Conservation (phyloP, 30 jellyfish, hydroid and myxozoan genomes). For the Aurelia sp. region DNA sequence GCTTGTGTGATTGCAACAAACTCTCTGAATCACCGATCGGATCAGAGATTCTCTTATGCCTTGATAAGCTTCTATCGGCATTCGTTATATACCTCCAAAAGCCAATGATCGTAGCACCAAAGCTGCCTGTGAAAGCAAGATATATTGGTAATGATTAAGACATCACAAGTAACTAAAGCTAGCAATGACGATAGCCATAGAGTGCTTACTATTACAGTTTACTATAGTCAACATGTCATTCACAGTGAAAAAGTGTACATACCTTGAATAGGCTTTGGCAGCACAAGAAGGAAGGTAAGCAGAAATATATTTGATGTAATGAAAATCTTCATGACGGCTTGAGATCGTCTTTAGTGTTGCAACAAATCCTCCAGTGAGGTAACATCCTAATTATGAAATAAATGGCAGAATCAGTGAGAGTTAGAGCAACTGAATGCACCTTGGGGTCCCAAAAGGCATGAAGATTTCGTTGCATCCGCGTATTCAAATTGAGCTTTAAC, state of each 20-base stretch:
- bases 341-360: slow-evolving; percentile 6
- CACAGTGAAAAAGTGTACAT: not conserved
- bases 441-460: too few species aligned
- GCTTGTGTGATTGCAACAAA: not conserved
- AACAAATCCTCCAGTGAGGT: not conserved
- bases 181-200: too few species aligned
- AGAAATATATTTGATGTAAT: not conserved
- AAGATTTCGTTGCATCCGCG: too few species aligned
- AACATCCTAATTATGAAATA: slow-evolving; percentile 1
- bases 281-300: not conserved
- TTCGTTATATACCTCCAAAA: slow-evolving; percentile 42
- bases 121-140: slow-evolving; percentile 9
- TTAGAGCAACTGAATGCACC: too few species aligned
- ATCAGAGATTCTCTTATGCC: slow-evolving; percentile 72
- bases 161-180: too few species aligned
- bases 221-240: too few species aligned
- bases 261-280: slow-evolving; percentile 18
- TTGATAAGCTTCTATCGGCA: slow-evolving; percentile 13
- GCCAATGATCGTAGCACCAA: slow-evolving; percentile 33
- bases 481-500: too few species aligned
- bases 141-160: too few species aligned
- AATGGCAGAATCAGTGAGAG: not conserved
- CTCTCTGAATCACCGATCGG: not conserved
- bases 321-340: slow-evolving; percentile 27
- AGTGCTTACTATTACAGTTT: too few species aligned